Evolutionary conservation across 2,797 vertebrate genomes (phyloP).

Genomic region (Calcarius lapponicus): DNA sequence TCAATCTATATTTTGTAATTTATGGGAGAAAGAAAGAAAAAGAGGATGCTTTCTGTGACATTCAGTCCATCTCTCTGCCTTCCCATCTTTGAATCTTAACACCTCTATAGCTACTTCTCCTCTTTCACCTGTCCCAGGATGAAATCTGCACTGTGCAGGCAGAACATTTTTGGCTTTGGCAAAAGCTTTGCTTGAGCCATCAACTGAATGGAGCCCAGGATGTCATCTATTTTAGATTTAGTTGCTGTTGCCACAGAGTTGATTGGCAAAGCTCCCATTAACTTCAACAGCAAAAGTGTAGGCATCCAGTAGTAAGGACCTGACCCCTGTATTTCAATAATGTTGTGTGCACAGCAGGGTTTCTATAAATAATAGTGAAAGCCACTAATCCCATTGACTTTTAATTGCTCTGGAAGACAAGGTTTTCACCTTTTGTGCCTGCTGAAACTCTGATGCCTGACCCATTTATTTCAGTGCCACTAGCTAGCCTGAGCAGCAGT

Average conservation of each 20-base stretch:
- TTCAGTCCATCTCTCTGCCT: background rate
- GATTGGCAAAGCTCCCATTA: conserved; percentile 61
- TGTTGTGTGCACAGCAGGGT: conserved; percentile 1
- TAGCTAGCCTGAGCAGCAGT: conserved; percentile 25
- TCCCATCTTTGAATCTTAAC: background rate
- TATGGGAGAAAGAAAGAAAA: background rate
- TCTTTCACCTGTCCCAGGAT: background rate
- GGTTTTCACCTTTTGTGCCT: conserved; percentile 46
- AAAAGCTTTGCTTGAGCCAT: conserved; percentile 4
- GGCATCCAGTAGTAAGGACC: conserved; percentile 35
- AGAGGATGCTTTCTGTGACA: background rate
- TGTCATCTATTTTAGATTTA: conserved; percentile 53
- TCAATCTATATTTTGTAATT: background rate
- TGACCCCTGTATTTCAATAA: conserved; percentile 55
- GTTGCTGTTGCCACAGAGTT: conserved; percentile 32
- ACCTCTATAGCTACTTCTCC: background rate
- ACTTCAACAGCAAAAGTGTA: conserved; percentile 33
- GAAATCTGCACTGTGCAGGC: background rate
- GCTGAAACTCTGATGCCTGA: conserved; percentile 45
- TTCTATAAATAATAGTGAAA: conserved; percentile 60
- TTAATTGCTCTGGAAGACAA: conserved; percentile 51
- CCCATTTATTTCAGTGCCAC: conserved; percentile 49
- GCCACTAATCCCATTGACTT: conserved; percentile 58
- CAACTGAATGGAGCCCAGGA: background rate
- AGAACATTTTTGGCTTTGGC: conserved; percentile 3